Conservation (phyloP, 2,113 vertebrate species). For the Eublepharis macularius region DNA sequence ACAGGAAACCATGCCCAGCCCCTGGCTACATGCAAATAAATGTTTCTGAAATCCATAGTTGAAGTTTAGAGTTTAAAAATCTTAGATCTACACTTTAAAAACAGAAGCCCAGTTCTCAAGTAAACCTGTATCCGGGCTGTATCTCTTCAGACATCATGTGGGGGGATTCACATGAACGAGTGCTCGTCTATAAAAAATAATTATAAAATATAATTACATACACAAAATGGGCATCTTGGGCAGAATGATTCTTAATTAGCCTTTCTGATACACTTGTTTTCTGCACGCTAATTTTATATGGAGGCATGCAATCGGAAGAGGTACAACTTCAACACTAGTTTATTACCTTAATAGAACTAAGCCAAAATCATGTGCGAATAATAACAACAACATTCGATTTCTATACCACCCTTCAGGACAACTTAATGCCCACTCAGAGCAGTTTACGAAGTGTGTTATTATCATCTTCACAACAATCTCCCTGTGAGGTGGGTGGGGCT, state of each 20-base stretch:
- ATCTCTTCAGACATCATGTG: not conserved
- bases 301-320: not conserved
- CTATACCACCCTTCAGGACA: no score
- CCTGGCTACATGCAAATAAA: not conserved
- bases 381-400: no score
- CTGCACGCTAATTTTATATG: not conserved
- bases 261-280: not conserved
- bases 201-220: not conserved
- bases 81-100: not conserved
- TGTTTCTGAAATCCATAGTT: not conserved
- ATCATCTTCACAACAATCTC: no score
- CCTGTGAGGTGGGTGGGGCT: no score
- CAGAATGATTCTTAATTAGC: not conserved
- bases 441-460: no score
- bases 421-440: no score
- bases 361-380: no score
- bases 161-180: not conserved
- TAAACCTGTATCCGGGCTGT: not conserved
- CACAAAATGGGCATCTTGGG: not conserved
- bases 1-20: not conserved
- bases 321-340: no score
- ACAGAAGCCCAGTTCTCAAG: not conserved
- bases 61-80: not conserved
- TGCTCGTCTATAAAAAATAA: not conserved
- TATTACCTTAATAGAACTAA: no score